These are phyloP conservation scores for Rhabdomys dilectus DNA, from an alignment of 2,113 vertebrate genomes.

Conservation along the genomic window DNA sequence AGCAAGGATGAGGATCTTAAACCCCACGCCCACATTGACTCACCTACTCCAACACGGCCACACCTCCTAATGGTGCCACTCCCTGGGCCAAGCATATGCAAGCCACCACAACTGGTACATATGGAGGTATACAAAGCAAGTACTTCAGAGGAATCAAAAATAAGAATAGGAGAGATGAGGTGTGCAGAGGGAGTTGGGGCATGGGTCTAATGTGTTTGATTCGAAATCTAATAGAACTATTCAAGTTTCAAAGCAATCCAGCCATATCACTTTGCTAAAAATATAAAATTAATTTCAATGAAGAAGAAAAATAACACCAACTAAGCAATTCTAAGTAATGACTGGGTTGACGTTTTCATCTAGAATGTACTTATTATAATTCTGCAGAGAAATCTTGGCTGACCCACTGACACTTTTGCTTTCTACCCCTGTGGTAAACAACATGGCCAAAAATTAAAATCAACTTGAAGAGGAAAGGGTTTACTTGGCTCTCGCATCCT, in stretches of 20 bases:
- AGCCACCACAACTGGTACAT: neutral
- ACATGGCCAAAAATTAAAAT: neutral
- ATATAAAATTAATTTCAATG: neutral
- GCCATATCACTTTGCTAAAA: neutral
- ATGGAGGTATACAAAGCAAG: neutral
- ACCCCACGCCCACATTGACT: no score
- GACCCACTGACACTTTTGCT: neutral
- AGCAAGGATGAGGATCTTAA: no score
- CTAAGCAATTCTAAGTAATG: neutral
- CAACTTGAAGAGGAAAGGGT: neutral
- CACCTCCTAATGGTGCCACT: no score
- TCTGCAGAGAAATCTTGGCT: constrained; percentile 12
- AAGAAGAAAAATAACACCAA: neutral
- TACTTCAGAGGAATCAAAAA: neutral
- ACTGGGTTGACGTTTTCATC: neutral
- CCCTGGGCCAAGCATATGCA: no score
- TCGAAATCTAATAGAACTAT: neutral
- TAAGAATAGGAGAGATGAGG: neutral
- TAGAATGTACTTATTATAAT: neutral
- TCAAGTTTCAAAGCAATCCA: neutral
- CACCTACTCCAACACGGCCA: no score
- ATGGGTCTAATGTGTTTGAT: neutral
- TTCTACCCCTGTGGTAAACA: neutral
- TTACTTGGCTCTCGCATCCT: neutral
- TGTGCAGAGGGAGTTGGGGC: neutral